Conservation (phyloP, 2,113 vertebrate genomes). For the Poeciliopsis retropinna region DNA sequence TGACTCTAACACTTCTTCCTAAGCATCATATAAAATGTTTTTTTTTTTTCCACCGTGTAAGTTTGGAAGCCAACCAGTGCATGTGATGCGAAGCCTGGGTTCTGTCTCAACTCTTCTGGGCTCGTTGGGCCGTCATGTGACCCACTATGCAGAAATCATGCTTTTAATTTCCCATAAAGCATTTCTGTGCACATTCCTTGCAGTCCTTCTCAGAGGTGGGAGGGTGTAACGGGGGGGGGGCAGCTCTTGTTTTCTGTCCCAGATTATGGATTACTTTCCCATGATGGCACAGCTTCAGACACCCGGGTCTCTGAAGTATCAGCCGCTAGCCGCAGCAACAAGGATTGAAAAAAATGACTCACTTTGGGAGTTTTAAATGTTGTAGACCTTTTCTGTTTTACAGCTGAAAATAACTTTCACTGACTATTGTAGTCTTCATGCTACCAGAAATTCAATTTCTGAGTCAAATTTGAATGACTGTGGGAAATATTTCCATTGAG, state of each 20-base stretch:
- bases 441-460: too few relatives aligned
- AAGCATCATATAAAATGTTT: not conserved
- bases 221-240: not conserved
- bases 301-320: not conserved
- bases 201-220: conserved; percentile 25
- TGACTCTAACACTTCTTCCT: not conserved
- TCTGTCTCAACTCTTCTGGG: not conserved
- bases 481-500: too few relatives aligned
- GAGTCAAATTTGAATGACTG: too few relatives aligned
- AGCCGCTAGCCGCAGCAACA: not conserved
- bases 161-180: conserved; percentile 15
- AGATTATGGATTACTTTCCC: conserved; percentile 47
- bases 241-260: conserved; percentile 35
- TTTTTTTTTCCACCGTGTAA: not conserved
- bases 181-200: conserved; percentile 50
- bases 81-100: conserved; percentile 34
- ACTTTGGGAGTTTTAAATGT: not conserved
- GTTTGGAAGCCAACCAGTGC: not conserved
- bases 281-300: conserved; percentile 52
- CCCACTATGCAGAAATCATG: conserved; percentile 18
- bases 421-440: too few relatives aligned
- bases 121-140: conserved; percentile 27
- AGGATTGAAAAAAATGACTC: not conserved
- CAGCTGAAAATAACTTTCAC: too few relatives aligned
- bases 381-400: too few relatives aligned